Evolutionary conservation across 2,113 vertebrate genomes (phyloP).

Genomic region (Oncorhynchus gorbuscha): DNA sequence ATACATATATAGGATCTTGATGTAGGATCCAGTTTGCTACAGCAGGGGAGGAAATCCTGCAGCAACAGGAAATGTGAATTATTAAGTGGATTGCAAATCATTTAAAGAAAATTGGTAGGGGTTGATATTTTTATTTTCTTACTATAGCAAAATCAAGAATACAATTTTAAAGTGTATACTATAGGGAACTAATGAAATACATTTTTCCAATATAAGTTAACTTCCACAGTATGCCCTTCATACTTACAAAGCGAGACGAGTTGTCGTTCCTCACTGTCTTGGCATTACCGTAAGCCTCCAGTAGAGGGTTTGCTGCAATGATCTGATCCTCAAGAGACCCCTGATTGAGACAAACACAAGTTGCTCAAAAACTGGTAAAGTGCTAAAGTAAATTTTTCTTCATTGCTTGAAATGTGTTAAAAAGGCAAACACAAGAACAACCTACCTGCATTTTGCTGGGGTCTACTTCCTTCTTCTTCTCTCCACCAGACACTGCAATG

Average conservation of each 20-base stretch:
- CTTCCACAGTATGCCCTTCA: not conserved
- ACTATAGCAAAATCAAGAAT: too few species aligned
- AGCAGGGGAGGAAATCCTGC: too few species aligned
- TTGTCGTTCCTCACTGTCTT: slow-evolving; percentile 67
- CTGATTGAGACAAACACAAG: not conserved
- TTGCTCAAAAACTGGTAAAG: too few species aligned
- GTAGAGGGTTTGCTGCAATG: slow-evolving; percentile 56
- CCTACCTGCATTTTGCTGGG: not conserved
- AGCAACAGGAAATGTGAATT: not conserved
- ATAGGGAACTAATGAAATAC: not conserved
- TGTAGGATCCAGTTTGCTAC: too few species aligned
- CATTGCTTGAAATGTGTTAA: too few species aligned
- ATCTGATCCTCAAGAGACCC: slow-evolving; percentile 32
- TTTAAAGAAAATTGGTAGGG: too few species aligned
- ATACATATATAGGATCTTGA: too few species aligned
- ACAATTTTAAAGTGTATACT: too few species aligned
- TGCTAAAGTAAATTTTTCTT: too few species aligned
- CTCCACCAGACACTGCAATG: not conserved
- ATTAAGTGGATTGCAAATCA: too few species aligned
- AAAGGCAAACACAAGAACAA: not conserved
- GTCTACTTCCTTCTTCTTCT: not conserved
- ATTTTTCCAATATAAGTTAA: not conserved
- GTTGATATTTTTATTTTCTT: too few species aligned
- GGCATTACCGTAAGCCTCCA: slow-evolving; percentile 61
- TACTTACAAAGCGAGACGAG: slow-evolving; percentile 62